phyloP scores from a whole-genome alignment of 1,140 invertebrate species.

The Metopolophium dirhodum region DNA sequence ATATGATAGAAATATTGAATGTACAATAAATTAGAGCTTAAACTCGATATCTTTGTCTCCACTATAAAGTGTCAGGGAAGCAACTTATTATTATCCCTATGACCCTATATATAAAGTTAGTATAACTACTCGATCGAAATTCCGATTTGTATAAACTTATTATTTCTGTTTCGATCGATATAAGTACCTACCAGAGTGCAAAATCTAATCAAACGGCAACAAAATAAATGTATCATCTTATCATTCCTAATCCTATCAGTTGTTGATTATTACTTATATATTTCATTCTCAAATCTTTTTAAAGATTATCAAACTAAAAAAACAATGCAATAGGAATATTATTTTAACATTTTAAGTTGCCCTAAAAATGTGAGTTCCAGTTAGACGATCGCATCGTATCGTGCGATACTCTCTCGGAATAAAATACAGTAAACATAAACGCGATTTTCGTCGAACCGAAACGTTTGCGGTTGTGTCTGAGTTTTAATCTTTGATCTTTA shows the following conservation, averaged over 20 bases:
- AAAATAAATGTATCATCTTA: background rate
- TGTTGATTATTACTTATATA: background rate
- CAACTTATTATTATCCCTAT: background rate
- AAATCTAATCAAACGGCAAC: background rate
- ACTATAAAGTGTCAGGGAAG: too few relatives aligned
- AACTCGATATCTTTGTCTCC: too few relatives aligned
- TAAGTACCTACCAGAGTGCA: background rate
- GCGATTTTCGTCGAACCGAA: background rate
- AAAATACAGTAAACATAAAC: background rate
- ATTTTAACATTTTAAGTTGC: background rate
- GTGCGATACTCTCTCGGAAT: background rate
- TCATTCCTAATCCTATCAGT: background rate
- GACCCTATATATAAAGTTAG: background rate
- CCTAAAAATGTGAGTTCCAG: accelerated
- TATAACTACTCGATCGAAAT: background rate
- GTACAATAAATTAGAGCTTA: background rate
- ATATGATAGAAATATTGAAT: too few relatives aligned
- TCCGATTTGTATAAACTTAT: background rate
- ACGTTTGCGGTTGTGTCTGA: background rate
- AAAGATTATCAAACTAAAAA: background rate
- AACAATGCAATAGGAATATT: background rate
- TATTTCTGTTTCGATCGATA: background rate
- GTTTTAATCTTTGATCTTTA: background rate
- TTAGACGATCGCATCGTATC: background rate
- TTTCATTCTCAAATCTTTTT: background rate